Conservation (phyloP, 2,888 invertebrate genomes). For the Trissolcus japonicus region DNA sequence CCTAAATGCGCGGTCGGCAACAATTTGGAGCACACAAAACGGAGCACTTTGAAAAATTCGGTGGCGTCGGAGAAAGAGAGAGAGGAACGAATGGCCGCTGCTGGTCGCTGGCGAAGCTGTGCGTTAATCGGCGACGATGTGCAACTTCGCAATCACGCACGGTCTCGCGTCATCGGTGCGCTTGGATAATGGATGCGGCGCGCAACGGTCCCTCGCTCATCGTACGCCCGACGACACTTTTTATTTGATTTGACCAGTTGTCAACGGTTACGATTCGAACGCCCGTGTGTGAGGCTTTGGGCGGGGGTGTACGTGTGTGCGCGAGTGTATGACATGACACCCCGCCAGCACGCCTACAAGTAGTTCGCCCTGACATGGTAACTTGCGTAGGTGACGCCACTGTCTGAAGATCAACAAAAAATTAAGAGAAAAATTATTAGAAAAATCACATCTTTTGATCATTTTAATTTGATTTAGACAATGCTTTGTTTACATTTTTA, state of each 20-base stretch:
- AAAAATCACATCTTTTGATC: no score
- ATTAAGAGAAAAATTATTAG: no score
- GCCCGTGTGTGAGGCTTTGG: constrained; percentile 16
- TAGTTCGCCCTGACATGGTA: not conserved
- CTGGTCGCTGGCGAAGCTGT: constrained; percentile 19
- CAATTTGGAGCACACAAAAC: not conserved
- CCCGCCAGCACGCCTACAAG: not conserved
- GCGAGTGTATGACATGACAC: not conserved
- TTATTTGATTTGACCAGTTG: constrained; percentile 52
- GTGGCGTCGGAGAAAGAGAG: constrained; percentile 12
- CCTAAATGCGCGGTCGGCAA: not conserved
- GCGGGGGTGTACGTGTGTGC: constrained; percentile 18
- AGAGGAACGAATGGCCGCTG: constrained; percentile 31
- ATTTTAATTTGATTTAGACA: no score
- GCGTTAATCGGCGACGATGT: constrained; percentile 40
- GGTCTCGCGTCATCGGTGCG: constrained; percentile 29
- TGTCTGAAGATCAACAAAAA: not conserved
- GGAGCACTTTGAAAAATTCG: not conserved
- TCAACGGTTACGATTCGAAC: constrained; percentile 47
- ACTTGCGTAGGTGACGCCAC: constrained; percentile 3
- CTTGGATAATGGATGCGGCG: constrained; percentile 25
- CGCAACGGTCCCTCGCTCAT: constrained; percentile 46
- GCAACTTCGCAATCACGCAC: constrained; percentile 44
- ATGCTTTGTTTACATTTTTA: no score
- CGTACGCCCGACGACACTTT: constrained; percentile 28